Base-by-base conservation (phyloP, 2,797 vertebrate genomes). In the Pangasius djambal region DNA sequence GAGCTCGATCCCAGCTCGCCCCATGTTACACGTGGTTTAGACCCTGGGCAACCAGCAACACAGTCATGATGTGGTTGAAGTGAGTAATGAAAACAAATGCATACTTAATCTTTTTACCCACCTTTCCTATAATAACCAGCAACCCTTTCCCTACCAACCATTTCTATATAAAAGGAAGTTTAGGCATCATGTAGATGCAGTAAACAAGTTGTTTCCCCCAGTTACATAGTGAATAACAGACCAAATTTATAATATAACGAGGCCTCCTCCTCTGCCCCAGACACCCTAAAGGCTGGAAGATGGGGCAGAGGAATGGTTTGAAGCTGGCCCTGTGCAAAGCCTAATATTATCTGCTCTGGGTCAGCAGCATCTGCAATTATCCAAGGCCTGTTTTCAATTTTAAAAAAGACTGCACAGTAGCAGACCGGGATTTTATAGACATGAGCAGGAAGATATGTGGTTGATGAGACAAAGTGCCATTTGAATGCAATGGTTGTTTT, bases 371-470 rank as follows among this genome's bases (percentile, higher is more conserved):
- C 87, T 87, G 83, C 90, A 91, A 88, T 91, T 90, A 87, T 91
- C 87, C 79, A 8, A 90, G 85, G 88, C 90, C 86, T 88, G 83
- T 90, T 92, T 88, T 91, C 87, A 88, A 92, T 92, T 91, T 90
- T 72, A 88, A 88, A 77, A 61, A 85, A 70, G 55, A 86, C 55
- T 37, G 67, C 65, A 52, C 78, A 72, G 88, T 65, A 67, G 86
- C 63, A 87, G 72, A 67, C 74, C 37, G 55, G 69, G 61, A 75
- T 70, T 82, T 86, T 52, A 70, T 50, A 87, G 83, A 86, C 83
- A 83, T 69, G 61, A 90, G 86, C 84, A 89, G 87, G 88, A 89
- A 88, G 90, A 82, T 89, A 84, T 84, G 65, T 81, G 13, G 74
- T 70, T 81, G n/a, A 88, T 34, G 20, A 74, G 77, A 87, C 63